phyloP scores from a whole-genome alignment of 2,888 invertebrate genomes.

The Eumacrocentrus americanus region DNA sequence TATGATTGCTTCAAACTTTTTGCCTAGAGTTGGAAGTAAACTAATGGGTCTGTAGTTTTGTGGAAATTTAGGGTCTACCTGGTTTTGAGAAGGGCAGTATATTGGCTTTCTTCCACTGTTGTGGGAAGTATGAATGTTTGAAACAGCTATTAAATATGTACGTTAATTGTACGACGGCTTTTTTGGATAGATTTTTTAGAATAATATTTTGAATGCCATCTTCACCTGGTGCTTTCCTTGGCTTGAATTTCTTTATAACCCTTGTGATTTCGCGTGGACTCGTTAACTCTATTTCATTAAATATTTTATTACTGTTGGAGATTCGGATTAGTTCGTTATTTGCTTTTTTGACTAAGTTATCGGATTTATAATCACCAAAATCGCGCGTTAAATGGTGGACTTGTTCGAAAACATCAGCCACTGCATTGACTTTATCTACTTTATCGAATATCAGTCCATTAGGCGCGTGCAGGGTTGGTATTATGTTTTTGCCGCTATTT shows the following conservation, averaged over 20 bases:
- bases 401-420: constrained; percentile 29
- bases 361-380: constrained; percentile 12
- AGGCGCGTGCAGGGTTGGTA: constrained; percentile 26
- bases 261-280: too few species aligned
- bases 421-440: constrained; percentile 25
- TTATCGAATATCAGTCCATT: constrained; percentile 21
- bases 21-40: constrained; percentile 17
- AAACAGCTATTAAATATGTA: constrained; percentile 38
- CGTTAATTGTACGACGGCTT: constrained; percentile 39
- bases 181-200: constrained; percentile 40
- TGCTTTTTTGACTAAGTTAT: constrained; percentile 10
- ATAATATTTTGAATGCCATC: too few species aligned
- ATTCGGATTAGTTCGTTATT: neutral
- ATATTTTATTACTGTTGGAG: too few species aligned
- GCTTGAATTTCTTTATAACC: too few species aligned
- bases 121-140: constrained; percentile 36
- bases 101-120: constrained; percentile 36
- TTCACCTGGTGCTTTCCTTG: too few species aligned
- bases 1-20: neutral
- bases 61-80: constrained; percentile 29
- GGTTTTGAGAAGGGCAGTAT: constrained; percentile 39
- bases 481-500: constrained; percentile 13
- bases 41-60: constrained; percentile 39
- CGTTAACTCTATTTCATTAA: too few species aligned
- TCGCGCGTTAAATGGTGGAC: constrained; percentile 30